Evolutionary conservation across 1,140 invertebrate genomes (phyloP).

Genomic region (Hypothenemus hampei): DNA sequence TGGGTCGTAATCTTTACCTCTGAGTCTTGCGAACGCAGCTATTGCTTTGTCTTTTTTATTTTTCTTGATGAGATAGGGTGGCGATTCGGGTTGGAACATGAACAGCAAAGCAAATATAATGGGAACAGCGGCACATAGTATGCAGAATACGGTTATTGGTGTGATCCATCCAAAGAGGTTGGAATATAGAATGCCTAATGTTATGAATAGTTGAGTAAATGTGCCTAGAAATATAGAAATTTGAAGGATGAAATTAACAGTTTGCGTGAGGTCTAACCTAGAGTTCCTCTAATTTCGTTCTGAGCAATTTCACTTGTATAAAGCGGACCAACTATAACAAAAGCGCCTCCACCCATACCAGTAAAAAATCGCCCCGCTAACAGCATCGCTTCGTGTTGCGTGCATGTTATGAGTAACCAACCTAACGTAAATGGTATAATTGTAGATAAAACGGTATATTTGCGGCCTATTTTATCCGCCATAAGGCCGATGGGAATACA

Average conservation of each 20-base stretch:
- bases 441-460: slow-evolving; percentile 58
- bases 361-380: slow-evolving; percentile 64
- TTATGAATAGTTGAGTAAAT: slow-evolving; percentile 62
- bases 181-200: slow-evolving; percentile 57
- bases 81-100: slow-evolving; percentile 68
- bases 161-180: slow-evolving; percentile 51
- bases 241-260: not conserved
- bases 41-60: slow-evolving; percentile 59
- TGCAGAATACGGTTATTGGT: slow-evolving; percentile 48
- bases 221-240: slow-evolving; percentile 47
- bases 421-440: slow-evolving; percentile 62
- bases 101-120: slow-evolving; percentile 55
- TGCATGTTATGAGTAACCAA: slow-evolving; percentile 61
- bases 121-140: slow-evolving; percentile 55
- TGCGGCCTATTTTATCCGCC: slow-evolving; percentile 66
- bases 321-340: slow-evolving; percentile 60
- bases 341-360: slow-evolving; percentile 58
- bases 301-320: slow-evolving; percentile 71
- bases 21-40: slow-evolving; percentile 58
- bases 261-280: slow-evolving; percentile 48
- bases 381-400: slow-evolving; percentile 55
- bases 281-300: slow-evolving; percentile 59
- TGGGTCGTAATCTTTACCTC: slow-evolving; percentile 62
- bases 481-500: slow-evolving; percentile 56
- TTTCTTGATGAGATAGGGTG: slow-evolving; percentile 51